Evolutionary conservation across 1,140 invertebrate species (phyloP).

Genomic region (Eupristina koningsbergeri): DNA sequence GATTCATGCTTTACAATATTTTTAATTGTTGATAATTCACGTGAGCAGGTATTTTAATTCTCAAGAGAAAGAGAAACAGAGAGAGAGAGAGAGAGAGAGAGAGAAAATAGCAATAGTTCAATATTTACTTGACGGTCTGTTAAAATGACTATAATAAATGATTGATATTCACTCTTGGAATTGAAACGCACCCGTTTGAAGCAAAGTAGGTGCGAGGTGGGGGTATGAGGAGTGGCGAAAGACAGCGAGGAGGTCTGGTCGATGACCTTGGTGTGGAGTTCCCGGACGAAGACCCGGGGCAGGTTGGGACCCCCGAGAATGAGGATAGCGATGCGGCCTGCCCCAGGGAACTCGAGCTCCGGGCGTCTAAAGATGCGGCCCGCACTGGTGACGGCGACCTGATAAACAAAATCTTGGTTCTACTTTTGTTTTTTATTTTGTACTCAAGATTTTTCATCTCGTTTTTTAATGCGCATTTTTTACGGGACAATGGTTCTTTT

Average conservation of each 20-base stretch:
- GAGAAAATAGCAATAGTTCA: too few species aligned
- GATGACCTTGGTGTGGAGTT: slow-evolving; percentile 64
- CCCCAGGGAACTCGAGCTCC: slow-evolving; percentile 74
- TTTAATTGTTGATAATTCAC: neutral
- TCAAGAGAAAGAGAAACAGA: too few species aligned
- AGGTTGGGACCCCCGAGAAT: slow-evolving; percentile 74
- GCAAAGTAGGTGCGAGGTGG: slow-evolving; percentile 72
- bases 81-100: too few species aligned
- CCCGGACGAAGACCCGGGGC: slow-evolving; percentile 71
- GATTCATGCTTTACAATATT: neutral
- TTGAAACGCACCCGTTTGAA: slow-evolving; percentile 54
- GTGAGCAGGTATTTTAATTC: neutral
- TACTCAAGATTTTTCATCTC: too few species aligned
- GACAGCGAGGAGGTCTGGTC: slow-evolving; percentile 71
- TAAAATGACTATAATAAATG: too few species aligned
- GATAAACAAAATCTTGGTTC: neutral
- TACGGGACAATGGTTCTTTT: too few species aligned
- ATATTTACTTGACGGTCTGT: too few species aligned
- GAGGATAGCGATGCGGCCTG: slow-evolving; percentile 66
- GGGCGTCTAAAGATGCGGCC: slow-evolving; percentile 82
- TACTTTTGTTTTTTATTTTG: too few species aligned
- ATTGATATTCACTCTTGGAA: too few species aligned
- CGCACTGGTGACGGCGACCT: slow-evolving; percentile 83
- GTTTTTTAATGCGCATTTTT: too few species aligned
- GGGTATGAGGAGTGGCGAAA: slow-evolving; percentile 83